Base-by-base conservation (phyloP, 2,888 invertebrate species). In the Drosophila subquinaria region DNA sequence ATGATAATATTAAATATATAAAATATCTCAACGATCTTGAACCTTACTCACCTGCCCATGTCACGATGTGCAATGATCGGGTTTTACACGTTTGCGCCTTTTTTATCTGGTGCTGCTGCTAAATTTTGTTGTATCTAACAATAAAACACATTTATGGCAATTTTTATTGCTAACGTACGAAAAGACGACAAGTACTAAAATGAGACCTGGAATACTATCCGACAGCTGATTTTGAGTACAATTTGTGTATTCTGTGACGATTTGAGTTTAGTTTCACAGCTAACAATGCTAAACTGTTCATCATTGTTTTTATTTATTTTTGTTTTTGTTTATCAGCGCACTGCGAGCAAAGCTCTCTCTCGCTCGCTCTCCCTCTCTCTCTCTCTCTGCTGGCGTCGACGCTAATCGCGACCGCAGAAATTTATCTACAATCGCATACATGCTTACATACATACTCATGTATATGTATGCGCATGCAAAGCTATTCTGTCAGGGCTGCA, bases 41-140 rank as follows among this genome's bases (percentile, higher is more conserved):
- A 1, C 13, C 5, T 13, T 56, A 72, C 76, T 80, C 56, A 80
- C 83, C 45, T 51, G 51, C 53, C 47, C 82, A 82, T 88, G 17
- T 64, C 48, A 15, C 38, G 42, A 33, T n/a, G 36, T 43, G 30
- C 17, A 71, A 13, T 73, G 63, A 45, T 10, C 59, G 20, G 35
- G 13, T 6, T 61, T 23, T 10, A n/a, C 59, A 27, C 33, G 38
- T 15, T 40, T 13, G 20, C 23, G 43, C 52, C 50, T 20, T 42
- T 36, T 36, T 43, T 20, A 57, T 27, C 15, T 56, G 27, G 27
- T 27, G 13, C 11, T 9, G 10, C 13, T 35, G 5, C n/a, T 47
- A 20, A 30, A 15, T 52, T 59, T 9, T 17, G 9, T 40, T 66
- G 72, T 82, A 86, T 69, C 66, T 69, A 48, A 45, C 27, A 38